Evolutionary conservation across 2,113 vertebrate genomes (phyloP).

Genomic region (Empidonax traillii): DNA sequence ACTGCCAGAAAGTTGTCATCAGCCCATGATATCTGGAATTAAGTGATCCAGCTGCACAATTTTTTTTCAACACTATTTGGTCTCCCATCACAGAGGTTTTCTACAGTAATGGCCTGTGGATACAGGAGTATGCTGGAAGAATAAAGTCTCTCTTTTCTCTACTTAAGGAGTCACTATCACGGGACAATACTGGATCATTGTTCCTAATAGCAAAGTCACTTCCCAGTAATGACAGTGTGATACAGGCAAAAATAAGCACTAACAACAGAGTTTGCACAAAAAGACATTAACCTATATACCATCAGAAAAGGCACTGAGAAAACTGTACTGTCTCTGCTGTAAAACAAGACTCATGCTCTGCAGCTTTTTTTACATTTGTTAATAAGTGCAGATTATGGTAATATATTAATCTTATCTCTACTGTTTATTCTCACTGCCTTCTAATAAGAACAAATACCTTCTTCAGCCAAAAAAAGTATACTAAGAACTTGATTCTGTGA

Average conservation of each 20-base stretch:
- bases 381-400: neutral
- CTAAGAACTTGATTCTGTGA: neutral
- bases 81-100: neutral
- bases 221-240: neutral
- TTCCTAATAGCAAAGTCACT: neutral
- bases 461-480: neutral
- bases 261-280: neutral
- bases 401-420: neutral
- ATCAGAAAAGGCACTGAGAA: neutral
- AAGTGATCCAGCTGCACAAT: neutral
- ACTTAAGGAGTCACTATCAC: neutral
- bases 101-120: neutral
- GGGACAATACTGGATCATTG: neutral
- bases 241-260: neutral
- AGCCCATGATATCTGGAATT: neutral
- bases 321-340: neutral
- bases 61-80: neutral
- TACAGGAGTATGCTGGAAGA: neutral
- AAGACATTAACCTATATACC: neutral
- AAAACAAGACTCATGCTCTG: neutral
- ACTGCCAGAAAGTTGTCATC: neutral
- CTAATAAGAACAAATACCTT: neutral
- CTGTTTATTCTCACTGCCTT: neutral
- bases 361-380: neutral
- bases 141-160: neutral